Evolutionary conservation across 2,797 vertebrate genomes (phyloP), one percentile per base, ranked within the genome.

Genomic region (Poeciliopsis paucimaculata): DNA sequence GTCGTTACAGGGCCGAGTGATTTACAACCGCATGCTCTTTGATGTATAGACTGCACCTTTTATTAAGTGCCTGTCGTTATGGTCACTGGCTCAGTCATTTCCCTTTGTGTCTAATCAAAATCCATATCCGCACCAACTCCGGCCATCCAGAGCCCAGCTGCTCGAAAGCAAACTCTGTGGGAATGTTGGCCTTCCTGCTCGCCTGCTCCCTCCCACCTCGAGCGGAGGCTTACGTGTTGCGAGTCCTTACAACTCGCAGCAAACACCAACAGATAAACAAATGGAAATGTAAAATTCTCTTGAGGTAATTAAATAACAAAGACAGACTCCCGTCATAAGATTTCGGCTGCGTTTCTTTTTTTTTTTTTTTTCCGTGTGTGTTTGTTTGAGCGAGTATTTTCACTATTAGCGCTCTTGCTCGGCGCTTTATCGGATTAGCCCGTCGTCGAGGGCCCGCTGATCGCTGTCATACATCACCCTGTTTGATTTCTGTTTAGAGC

Each of bases 21-120:
- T 97, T 97, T 97, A 97, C 96, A 95, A 93, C 97, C 84, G 95
- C 95, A 96, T 94, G 96, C 95, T 89, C 88, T 95, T 95, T 96
- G 96, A 95, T 96, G 95, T 96, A 95, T 94, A 91, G 95, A 96
- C 95, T 96, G 93, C 93, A 95, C 88, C 90, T 93, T 94, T 93
- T 95, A 95, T 95, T 92, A 95, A 94, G 93, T 94, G 92, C 87
- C 90, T 91, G 90, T 91, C 84, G 89, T 92, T 92, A 87, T 82
- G 85, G 91, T 94, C 92, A 91, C 89, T 78, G 90, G 87, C 90
- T 91, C 90, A 88, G 89, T 94, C 89, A 92, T 93, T 93, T 91
- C 89, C 90, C 86, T 89, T 89, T 88, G 83, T 90, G 91, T 94
- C 91, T 94, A 92, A 94, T 94, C 93, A 94, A 89, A 92, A 93